A percentile compares a stretch with the other conserved stretches of the same genome.
phyloP scores from a whole-genome alignment of 2,113 vertebrate genomes.

The Pomatostomus ruficeps region DNA sequence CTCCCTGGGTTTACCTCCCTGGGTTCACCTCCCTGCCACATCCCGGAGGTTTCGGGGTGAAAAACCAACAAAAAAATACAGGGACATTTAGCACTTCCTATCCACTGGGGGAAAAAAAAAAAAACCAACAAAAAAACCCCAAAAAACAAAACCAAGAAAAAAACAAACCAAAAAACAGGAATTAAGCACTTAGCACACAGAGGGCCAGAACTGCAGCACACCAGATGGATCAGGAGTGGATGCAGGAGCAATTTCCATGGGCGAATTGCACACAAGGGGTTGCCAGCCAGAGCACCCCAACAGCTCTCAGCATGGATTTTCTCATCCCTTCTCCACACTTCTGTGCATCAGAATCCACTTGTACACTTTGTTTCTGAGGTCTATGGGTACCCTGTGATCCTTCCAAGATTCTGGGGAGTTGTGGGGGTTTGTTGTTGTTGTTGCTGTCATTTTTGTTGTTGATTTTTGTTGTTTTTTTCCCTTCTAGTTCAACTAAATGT shows the following conservation, averaged over 20 bases:
- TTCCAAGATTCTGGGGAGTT: background rate
- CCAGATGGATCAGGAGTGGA: background rate
- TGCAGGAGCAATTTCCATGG: background rate
- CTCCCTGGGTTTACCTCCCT: background rate
- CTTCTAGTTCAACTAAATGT: background rate
- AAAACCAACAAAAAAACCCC: too few species aligned
- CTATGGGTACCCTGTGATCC: background rate
- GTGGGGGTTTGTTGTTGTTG: background rate
- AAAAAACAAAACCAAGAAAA: too few species aligned
- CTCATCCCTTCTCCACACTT: background rate
- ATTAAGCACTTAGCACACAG: background rate
- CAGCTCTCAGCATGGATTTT: accelerated
- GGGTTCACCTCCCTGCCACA: background rate
- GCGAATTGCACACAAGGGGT: background rate
- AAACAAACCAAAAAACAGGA: background rate
- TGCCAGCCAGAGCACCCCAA: background rate
- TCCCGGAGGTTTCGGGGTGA: accelerated
- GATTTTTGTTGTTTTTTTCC: background rate
- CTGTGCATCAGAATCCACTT: background rate
- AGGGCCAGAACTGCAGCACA: accelerated
- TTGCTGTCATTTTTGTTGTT: too few species aligned
- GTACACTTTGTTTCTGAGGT: background rate
- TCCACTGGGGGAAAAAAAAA: too few species aligned
- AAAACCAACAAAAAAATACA: background rate
- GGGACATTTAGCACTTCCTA: background rate